A percentile compares a stretch with the other conserved stretches of the same genome.
phyloP scores from a whole-genome alignment of 2,113 vertebrate genomes.

The Channa argus region DNA sequence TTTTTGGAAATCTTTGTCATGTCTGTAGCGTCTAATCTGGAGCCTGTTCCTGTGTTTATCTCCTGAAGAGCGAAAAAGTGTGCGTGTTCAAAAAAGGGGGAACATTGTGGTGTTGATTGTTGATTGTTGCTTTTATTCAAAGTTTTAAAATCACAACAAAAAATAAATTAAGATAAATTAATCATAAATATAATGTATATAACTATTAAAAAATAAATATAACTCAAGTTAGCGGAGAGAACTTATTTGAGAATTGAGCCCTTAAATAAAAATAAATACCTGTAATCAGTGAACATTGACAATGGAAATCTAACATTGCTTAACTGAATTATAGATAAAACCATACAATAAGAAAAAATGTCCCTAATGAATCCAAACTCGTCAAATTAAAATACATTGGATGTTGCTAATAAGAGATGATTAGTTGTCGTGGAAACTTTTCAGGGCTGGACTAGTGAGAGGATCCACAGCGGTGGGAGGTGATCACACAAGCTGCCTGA shows the following conservation, averaged over 20 bases:
- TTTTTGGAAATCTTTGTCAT: background rate
- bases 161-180: slow-evolving; percentile 64
- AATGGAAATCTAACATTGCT: background rate
- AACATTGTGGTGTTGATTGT: background rate
- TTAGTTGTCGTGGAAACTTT: background rate
- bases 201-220: slow-evolving; percentile 54
- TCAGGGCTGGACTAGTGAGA: background rate
- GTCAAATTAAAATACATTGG: background rate
- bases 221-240: background rate
- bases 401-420: background rate
- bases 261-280: slow-evolving; percentile 51
- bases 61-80: background rate
- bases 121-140: slow-evolving; percentile 60
- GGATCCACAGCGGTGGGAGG: background rate
- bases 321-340: slow-evolving; percentile 23
- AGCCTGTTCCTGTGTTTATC: background rate
- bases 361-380: background rate
- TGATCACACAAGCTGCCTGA: slow-evolving; percentile 28
- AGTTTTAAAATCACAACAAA: slow-evolving; percentile 18
- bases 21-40: background rate
- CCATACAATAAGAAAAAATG: background rate
- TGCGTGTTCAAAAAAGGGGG: background rate
- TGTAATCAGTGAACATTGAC: slow-evolving; percentile 4
- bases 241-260: slow-evolving; percentile 13
- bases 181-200: slow-evolving; percentile 50